Base-by-base conservation (phyloP, 2,888 invertebrate species). In the Trissoscelio sp. region DNA sequence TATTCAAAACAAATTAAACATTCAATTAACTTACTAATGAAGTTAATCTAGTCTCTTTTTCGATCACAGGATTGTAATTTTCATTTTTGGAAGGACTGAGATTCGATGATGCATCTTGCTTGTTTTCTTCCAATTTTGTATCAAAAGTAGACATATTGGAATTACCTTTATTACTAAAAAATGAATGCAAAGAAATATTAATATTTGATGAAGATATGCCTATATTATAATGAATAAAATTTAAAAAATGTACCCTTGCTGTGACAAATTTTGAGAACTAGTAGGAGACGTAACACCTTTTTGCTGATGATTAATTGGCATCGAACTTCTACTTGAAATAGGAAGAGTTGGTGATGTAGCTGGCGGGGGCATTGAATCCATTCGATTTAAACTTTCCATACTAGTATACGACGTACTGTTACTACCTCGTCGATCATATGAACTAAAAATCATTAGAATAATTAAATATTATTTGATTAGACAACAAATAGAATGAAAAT, bases 321-420 rank as follows among this genome's bases (percentile, higher is more conserved):
- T 85, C 81, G 82, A 55, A 24, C 74, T 79, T 80, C 86, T 88
- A 62, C 87, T 88, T 24, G 85, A 58, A 79, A 83, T 77, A 12
- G 86, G 86, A 58, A 85, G 84, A 58, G 86, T 84, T 11, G 90
- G 88, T n/a, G 89, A 88, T 62, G 84, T 83, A 14, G 88, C 84
- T 39, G 87, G 86, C 62, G 88, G 88, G 72, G 89, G 88, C 86
- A 89, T 87, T 79, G 88, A 86, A 69, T 90, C 90, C 86, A 90
- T 88, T 58, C 90, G 89, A 60, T 89, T 90, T 58, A 90, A 86
- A 81, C 89, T 91, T 79, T 91, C 91, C 87, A 90, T 89, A 64
- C 91, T 91, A 18, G 90, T 91, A 44, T 89, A 90, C 87, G 90
- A 90, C 18, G 91, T 91, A 79, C 91, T 91, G 75, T 90, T 91